A percentile compares a stretch with the other conserved stretches of the same genome.
Evolutionary conservation across 2,113 vertebrate genomes (phyloP).

Genomic region (Hydrolagus affinis): DNA sequence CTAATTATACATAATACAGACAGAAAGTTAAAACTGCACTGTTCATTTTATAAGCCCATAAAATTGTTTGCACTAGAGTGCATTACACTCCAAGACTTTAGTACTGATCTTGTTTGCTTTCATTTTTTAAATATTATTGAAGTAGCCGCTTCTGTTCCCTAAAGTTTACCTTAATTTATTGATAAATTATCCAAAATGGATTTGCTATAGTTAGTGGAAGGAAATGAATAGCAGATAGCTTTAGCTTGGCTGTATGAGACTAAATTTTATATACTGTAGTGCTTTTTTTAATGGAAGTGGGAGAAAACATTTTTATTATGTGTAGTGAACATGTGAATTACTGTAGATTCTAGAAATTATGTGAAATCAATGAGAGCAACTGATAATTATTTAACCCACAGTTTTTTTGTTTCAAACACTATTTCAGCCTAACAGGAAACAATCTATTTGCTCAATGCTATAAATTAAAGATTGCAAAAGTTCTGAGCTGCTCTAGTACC

Average conservation of each 20-base stretch:
- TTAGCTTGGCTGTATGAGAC: background rate
- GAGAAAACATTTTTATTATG: background rate
- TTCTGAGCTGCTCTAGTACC: background rate
- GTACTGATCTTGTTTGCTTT: background rate
- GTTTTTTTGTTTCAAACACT: background rate
- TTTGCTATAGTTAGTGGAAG: background rate
- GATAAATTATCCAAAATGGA: background rate
- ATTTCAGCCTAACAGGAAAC: conserved; percentile 7
- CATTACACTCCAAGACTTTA: background rate
- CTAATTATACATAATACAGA: background rate
- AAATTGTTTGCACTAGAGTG: background rate
- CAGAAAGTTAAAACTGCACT: background rate
- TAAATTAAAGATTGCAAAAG: conserved; percentile 23
- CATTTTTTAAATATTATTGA: background rate
- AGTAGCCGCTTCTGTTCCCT: background rate
- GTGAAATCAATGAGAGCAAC: background rate
- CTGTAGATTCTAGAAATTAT: background rate
- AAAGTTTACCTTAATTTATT: background rate
- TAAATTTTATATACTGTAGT: background rate
- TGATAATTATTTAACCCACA: background rate
- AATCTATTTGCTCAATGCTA: background rate
- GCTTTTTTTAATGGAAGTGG: background rate
- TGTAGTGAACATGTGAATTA: background rate
- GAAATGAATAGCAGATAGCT: background rate
- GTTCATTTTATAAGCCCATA: background rate